Percentiles rank a stretch among this genome's conserved stretches.
Evolutionary conservation across 2,113 vertebrate genomes (phyloP).

Genomic region (Paralichthys olivaceus): DNA sequence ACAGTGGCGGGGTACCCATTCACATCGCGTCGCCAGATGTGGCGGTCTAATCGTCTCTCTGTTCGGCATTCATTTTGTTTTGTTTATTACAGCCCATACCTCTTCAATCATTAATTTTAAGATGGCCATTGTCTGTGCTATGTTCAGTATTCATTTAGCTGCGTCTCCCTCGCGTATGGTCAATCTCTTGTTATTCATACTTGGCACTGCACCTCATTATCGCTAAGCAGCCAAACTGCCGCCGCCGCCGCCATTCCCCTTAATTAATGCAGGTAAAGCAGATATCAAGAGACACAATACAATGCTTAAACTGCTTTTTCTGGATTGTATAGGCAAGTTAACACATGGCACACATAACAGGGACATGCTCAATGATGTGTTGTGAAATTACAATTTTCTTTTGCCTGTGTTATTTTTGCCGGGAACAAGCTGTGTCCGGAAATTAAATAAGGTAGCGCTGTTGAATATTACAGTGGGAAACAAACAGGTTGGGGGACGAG

Average conservation of each 20-base stretch:
- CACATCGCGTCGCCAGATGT: conserved; percentile 51
- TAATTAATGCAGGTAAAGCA: conserved; percentile 60
- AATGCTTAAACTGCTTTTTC: conserved; percentile 16
- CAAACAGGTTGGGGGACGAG: conserved; percentile 35
- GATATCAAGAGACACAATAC: conserved; percentile 45
- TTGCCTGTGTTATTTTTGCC: conserved; percentile 14
- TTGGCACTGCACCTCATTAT: conserved; percentile 56
- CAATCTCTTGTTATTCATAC: conserved; percentile 61
- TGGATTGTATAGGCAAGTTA: conserved; percentile 31
- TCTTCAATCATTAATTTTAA: conserved; percentile 47
- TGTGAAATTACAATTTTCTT: conserved; percentile 48
- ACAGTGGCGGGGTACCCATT: conserved; percentile 23
- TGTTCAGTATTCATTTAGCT: conserved; percentile 57
- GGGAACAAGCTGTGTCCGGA: conserved; percentile 13
- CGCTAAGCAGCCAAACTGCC: conserved; percentile 42
- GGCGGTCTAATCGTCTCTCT: conserved; percentile 63
- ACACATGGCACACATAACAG: conserved; percentile 36
- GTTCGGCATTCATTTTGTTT: conserved; percentile 57
- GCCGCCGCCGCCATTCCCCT: not conserved
- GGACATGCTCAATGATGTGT: conserved; percentile 20
- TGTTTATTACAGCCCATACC: conserved; percentile 49
- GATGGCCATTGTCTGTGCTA: conserved; percentile 33
- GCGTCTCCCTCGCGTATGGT: conserved; percentile 37
- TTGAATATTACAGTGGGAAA: conserved; percentile 43
- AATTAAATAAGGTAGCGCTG: conserved; percentile 48